Evolutionary conservation across 1,140 invertebrate genomes (phyloP).

Genomic region (Drosophila ironensis): DNA sequence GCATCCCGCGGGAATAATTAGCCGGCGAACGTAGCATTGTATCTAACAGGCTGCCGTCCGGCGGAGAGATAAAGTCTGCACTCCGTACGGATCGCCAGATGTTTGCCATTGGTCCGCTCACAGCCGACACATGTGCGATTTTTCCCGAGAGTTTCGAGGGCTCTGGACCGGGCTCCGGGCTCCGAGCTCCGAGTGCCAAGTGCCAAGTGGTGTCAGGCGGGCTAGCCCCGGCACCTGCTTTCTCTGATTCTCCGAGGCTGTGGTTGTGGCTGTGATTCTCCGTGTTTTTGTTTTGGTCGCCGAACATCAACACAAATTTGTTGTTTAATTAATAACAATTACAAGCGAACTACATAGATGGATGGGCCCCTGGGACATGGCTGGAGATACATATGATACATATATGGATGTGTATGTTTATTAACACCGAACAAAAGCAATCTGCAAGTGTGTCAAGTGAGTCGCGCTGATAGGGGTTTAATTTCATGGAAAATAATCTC

Average conservation of each 20-base stretch:
- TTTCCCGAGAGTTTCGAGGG: slow-evolving; percentile 4
- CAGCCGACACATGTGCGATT: slow-evolving; percentile 24
- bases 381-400: neutral
- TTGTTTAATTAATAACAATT: slow-evolving; percentile 35
- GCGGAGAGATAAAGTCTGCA: neutral
- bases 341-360: slow-evolving; percentile 27
- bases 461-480: neutral
- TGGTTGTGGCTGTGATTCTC: neutral
- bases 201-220: slow-evolving; percentile 68
- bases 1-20: slow-evolving; percentile 70
- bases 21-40: slow-evolving; percentile 21
- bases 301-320: slow-evolving; percentile 31
- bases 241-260: neutral
- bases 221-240: neutral
- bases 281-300: slow-evolving; percentile 30
- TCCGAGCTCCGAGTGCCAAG: slow-evolving; percentile 12
- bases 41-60: too few species aligned
- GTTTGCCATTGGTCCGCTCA: slow-evolving; percentile 37
- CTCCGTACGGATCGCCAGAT: slow-evolving; percentile 26
- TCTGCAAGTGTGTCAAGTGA: slow-evolving; percentile 26
- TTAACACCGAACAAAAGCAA: neutral
- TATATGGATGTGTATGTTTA: neutral
- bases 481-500: neutral
- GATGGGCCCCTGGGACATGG: slow-evolving; percentile 24
- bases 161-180: too few species aligned